Conservation (phyloP, 1,140 invertebrate species). For the Halictus rubicundus region DNA sequence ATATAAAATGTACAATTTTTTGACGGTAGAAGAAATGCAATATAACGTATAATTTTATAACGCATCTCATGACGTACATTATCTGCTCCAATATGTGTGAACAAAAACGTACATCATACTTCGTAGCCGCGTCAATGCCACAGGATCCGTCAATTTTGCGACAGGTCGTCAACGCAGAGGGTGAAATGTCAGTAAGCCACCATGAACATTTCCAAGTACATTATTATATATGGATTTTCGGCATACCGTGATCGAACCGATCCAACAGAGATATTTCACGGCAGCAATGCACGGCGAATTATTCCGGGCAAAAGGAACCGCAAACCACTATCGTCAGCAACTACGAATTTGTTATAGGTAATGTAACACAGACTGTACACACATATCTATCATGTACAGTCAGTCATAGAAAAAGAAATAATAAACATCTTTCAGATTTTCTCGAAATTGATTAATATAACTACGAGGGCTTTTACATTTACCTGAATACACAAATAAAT, state of each 20-base stretch:
- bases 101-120: no score
- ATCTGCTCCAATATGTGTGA: no score
- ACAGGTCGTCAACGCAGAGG: not conserved
- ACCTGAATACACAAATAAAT: no score
- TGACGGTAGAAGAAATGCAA: no score
- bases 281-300: slow-evolving; percentile 6
- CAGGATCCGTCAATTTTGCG: not conserved
- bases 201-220: not conserved
- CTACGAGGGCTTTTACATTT: no score
- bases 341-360: not conserved
- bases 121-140: no score
- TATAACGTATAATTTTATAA: no score
- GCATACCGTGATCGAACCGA: not conserved
- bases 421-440: no score
- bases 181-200: not conserved
- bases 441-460: no score
- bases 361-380: not conserved
- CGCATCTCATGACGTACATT: no score
- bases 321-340: slow-evolving; percentile 18
- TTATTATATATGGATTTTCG: slow-evolving; percentile 2
- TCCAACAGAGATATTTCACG: not conserved
- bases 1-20: no score
- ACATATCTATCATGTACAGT: not conserved
- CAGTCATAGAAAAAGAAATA: no score
- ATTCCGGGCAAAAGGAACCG: slow-evolving; percentile 25